Evolutionary conservation across 2,113 vertebrate genomes (phyloP).

Genomic region (Oplegnathus fasciatus): DNA sequence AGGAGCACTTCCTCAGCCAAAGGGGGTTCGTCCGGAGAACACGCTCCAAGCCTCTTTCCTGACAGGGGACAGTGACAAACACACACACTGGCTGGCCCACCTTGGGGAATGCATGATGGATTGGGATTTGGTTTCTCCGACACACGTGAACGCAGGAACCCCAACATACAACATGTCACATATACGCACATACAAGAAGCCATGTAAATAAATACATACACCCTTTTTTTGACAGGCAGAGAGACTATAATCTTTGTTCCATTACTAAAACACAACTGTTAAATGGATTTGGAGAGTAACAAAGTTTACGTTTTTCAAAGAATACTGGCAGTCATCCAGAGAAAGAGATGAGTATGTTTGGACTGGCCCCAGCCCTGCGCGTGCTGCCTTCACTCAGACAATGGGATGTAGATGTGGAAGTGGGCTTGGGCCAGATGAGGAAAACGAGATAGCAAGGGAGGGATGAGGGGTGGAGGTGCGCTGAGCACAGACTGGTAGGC

Average conservation of each 20-base stretch:
- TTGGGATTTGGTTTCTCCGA: conserved; percentile 76
- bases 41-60: conserved; percentile 83
- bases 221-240: conserved; percentile 9
- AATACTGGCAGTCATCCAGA: conserved; percentile 82
- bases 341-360: conserved; percentile 83
- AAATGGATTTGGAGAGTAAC: conserved; percentile 74
- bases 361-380: conserved; percentile 82
- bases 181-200: conserved; percentile 11
- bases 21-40: conserved; percentile 81
- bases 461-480: conserved; percentile 84
- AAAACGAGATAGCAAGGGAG: conserved; percentile 84
- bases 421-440: conserved; percentile 83
- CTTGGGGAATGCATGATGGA: conserved; percentile 76
- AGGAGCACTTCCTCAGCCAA: conserved; percentile 85
- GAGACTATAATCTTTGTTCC: conserved; percentile 36
- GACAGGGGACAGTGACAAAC: conserved; percentile 80
- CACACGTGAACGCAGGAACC: conserved; percentile 56
- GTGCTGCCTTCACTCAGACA: conserved; percentile 85
- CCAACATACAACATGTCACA: conserved; percentile 31
- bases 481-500: conserved; percentile 80
- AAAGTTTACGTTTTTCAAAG: conserved; percentile 83
- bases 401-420: conserved; percentile 85
- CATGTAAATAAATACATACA: conserved; percentile 18
- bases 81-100: conserved; percentile 69
- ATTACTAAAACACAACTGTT: conserved; percentile 65